A percentile compares a stretch with the other conserved stretches of the same genome.
phyloP scores from a whole-genome alignment of 35 echinoderm and acorn worm genomes.

The Nesometra sesokonis region DNA sequence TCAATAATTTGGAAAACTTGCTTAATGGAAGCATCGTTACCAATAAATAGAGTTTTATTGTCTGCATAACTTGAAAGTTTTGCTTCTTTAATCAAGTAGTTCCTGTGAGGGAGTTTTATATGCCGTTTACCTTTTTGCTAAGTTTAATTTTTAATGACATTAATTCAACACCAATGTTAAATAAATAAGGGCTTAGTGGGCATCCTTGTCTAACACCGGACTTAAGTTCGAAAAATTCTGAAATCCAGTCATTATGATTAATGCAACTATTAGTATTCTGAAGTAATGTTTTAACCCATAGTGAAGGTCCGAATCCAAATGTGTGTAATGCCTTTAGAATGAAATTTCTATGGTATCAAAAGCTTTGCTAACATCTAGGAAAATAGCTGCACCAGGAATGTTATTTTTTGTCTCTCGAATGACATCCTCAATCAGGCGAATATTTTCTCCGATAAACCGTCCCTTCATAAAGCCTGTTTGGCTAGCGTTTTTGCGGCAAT shows the following conservation, averaged over 20 bases:
- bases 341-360: neutral
- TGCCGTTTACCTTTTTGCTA: neutral
- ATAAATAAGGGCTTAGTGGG: neutral
- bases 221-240: neutral
- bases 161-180: neutral
- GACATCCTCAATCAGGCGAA: no score
- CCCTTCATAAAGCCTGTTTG: no score
- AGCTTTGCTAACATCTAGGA: no score
- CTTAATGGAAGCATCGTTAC: neutral
- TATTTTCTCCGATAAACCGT: no score
- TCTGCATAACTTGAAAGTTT: neutral
- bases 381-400: no score
- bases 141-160: neutral
- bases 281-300: neutral
- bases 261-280: neutral
- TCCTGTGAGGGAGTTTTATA: neutral
- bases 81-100: neutral
- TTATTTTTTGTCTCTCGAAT: no score
- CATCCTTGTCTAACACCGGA: neutral
- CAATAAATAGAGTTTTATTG: neutral
- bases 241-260: neutral
- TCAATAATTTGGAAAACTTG: neutral
- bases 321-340: neutral
- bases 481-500: no score
- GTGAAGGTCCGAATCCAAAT: neutral